A percentile compares a stretch with the other conserved stretches of the same genome.
Evolutionary conservation across 2,888 invertebrate species (phyloP).

Genomic region (Pyrgus malvae): DNA sequence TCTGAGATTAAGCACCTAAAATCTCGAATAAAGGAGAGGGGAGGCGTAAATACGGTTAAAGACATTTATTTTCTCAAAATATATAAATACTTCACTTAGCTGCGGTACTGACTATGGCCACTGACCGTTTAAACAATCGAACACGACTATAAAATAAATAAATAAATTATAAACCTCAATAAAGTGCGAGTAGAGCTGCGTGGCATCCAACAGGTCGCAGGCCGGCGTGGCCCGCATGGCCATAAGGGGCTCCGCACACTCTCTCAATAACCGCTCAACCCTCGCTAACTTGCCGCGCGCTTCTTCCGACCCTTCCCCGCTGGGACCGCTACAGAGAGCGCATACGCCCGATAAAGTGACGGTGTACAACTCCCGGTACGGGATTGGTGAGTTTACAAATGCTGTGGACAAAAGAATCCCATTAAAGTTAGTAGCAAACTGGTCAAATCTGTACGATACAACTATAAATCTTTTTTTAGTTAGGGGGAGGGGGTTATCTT

Average conservation of each 20-base stretch:
- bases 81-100: no score
- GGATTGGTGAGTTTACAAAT: slow-evolving; percentile 64
- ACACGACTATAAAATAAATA: neutral
- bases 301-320: slow-evolving; percentile 35
- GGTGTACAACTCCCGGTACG: slow-evolving; percentile 67
- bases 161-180: slow-evolving; percentile 79
- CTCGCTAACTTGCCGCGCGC: slow-evolving; percentile 26
- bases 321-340: slow-evolving; percentile 43
- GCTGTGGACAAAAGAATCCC: slow-evolving; percentile 42
- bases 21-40: no score
- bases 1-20: no score
- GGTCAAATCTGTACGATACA: no score
- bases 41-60: no score
- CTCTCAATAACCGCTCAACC: slow-evolving; percentile 29
- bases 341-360: slow-evolving; percentile 49
- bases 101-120: neutral
- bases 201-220: slow-evolving; percentile 49
- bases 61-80: no score
- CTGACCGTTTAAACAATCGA: neutral
- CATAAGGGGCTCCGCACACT: no score
- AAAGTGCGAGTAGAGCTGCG: slow-evolving; percentile 82
- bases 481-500: no score
- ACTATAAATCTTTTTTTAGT: no score
- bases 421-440: no score
- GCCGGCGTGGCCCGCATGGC: no score